A percentile compares a stretch with the other conserved stretches of the same genome.
These are phyloP conservation scores for Agapetus fuscipes DNA, from an alignment of 2,888 invertebrate genomes.

Conservation along the genomic window DNA sequence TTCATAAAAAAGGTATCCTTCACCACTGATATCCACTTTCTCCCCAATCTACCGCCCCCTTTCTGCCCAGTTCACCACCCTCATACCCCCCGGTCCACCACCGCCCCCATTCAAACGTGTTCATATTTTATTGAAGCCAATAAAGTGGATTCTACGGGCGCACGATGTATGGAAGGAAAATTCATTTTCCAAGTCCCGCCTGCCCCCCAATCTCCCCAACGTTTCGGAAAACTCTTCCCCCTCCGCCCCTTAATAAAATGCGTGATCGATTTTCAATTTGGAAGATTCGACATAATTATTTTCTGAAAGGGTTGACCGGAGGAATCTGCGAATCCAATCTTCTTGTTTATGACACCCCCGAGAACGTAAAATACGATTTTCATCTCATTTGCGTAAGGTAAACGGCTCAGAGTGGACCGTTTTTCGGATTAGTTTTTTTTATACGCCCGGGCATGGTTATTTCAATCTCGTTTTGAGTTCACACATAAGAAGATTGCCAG, in stretches of 20 bases:
- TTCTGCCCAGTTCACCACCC: constrained; percentile 2
- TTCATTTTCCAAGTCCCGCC: constrained; percentile 7
- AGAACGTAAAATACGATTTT: too few relatives aligned
- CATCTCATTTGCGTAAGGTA: too few relatives aligned
- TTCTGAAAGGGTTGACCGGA: not conserved
- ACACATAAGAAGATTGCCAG: too few relatives aligned
- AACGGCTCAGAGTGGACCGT: too few relatives aligned
- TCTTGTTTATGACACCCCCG: not conserved
- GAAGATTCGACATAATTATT: not conserved
- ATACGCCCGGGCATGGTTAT: too few relatives aligned
- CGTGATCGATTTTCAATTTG: constrained; percentile 1
- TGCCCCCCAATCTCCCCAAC: not conserved
- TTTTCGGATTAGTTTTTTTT: too few relatives aligned
- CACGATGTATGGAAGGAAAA: constrained; percentile 20
- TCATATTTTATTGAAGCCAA: constrained; percentile 52
- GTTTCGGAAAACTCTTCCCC: too few relatives aligned
- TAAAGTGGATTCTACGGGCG: constrained; percentile 50
- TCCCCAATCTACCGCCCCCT: constrained; percentile 25
- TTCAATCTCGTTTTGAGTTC: too few relatives aligned
- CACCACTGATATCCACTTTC: not conserved
- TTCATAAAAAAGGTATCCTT: too few relatives aligned
- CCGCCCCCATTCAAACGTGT: constrained; percentile 45
- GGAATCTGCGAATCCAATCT: not conserved
- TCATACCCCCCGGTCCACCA: constrained; percentile 4
- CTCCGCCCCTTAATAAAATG: constrained; percentile 2